Evolutionary conservation across 2,888 invertebrate genomes (phyloP), one percentile per base, ranked within the genome.

Genomic region (Drosophila percnosoma): DNA sequence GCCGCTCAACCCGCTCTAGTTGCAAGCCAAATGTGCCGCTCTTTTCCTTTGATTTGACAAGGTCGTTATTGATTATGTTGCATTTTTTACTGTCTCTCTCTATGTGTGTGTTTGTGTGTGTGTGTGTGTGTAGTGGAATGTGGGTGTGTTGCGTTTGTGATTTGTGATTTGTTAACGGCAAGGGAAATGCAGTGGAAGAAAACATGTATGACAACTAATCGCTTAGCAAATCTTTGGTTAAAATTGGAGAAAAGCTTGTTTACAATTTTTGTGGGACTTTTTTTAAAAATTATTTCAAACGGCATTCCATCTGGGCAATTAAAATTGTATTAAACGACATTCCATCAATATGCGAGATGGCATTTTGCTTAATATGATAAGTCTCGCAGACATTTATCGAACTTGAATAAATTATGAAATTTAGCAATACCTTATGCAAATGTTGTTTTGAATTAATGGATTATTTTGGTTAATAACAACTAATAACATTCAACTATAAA

Each of bases 61-160:
- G 90, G 87, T 87, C 90, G 72, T 90, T 82, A 73, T 87, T 79
- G 76, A 80, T 84, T 73, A 74, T 67, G 73, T 66, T 72, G 54
- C 65, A 40, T 27, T 48, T 68, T 60, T 60, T 24, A 24, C 27
- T 49, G 24, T 15, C 24, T 13, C n/a, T 29, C 27, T 11, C 31
- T 36, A 54, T 27, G 51, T 49, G 21, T 5, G 3, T 10, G 52
- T 40, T 21, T 11, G 13, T 42, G 42, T 42, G 42, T 21, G 24
- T 21, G 21, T 21, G 5, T 6, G 5, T 45, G 13, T 45, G 45
- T 45, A 45, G 15, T 24, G 45, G 45, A 27, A 45, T 45, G 45
- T n/a, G 45, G n/a, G 31, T 45, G 34, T 52, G 42, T 42, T 21
- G 13, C 27, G 36, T 55, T 40, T 53, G 34, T 40, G 31, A 58